Conservation (phyloP, 2,113 vertebrate genomes). For the Atractosteus spatula region DNA sequence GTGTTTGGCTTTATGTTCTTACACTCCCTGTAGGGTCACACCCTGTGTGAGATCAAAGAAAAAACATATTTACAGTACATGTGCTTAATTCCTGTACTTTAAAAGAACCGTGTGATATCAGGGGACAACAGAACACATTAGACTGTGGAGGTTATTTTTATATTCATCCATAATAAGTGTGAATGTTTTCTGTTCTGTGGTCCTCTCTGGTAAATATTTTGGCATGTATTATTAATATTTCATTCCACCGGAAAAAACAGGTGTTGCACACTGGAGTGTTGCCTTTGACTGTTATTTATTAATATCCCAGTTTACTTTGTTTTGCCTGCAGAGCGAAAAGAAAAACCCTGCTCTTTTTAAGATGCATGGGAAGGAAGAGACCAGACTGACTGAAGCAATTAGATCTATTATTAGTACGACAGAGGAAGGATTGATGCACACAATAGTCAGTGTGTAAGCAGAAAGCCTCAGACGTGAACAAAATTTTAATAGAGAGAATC, state of each 20-base stretch:
- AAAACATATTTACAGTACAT: no score
- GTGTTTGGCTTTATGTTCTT: no score
- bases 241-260: constrained; percentile 43
- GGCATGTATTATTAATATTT: constrained; percentile 61
- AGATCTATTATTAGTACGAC: constrained; percentile 76
- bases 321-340: constrained; percentile 5
- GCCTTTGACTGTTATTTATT: constrained; percentile 36
- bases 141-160: constrained; percentile 47
- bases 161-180: constrained; percentile 51
- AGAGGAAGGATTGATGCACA: constrained; percentile 76
- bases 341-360: constrained; percentile 27
- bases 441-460: constrained; percentile 75
- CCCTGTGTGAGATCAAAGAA: no score
- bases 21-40: no score
- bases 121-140: constrained; percentile 45
- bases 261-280: constrained; percentile 50
- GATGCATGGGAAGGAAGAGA: constrained; percentile 46
- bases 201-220: constrained; percentile 59
- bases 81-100: no score
- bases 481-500: constrained; percentile 86
- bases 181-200: constrained; percentile 34
- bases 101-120: constrained; percentile 36
- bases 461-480: constrained; percentile 77
- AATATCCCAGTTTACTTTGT: constrained; percentile 27
- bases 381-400: constrained; percentile 73